Percentiles rank a stretch among this genome's conserved stretches.
These are phyloP conservation scores for Nettapus auritus DNA, from an alignment of 2,113 vertebrate species.

Conservation along the genomic window DNA sequence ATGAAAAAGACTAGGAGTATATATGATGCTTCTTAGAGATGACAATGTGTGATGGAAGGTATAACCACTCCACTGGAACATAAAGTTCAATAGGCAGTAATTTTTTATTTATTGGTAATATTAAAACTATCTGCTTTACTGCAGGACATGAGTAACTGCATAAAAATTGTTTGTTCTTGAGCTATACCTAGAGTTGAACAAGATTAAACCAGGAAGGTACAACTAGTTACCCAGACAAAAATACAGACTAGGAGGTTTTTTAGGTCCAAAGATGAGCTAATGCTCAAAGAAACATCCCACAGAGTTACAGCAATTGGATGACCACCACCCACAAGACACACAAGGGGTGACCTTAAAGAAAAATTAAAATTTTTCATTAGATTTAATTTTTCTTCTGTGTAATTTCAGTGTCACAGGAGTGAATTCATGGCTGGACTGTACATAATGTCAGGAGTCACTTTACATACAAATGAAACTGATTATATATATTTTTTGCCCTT, in stretches of 20 bases:
- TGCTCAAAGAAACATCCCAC: not conserved
- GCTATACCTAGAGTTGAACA: not conserved
- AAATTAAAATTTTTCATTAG: not conserved
- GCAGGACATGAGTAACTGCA: not conserved
- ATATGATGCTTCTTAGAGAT: not conserved
- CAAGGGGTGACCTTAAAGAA: not conserved
- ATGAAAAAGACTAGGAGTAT: not conserved
- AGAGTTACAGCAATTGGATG: not conserved
- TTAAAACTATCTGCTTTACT: not conserved
- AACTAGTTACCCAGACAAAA: not conserved
- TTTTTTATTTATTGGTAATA: not conserved
- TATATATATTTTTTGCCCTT: not conserved
- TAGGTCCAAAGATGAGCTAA: not conserved
- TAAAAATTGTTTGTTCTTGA: not conserved
- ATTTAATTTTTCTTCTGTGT: not conserved
- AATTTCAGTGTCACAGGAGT: not conserved
- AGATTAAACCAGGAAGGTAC: not conserved
- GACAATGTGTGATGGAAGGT: not conserved
- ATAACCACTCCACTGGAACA: not conserved
- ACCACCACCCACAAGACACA: not conserved
- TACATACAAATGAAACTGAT: not conserved
- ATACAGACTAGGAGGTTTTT: not conserved
- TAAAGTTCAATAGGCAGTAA: not conserved
- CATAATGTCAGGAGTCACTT: not conserved
- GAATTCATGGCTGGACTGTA: not conserved